These are phyloP conservation scores for Grus americana DNA, from an alignment of 2,113 vertebrate genomes.

Conservation along the genomic window DNA sequence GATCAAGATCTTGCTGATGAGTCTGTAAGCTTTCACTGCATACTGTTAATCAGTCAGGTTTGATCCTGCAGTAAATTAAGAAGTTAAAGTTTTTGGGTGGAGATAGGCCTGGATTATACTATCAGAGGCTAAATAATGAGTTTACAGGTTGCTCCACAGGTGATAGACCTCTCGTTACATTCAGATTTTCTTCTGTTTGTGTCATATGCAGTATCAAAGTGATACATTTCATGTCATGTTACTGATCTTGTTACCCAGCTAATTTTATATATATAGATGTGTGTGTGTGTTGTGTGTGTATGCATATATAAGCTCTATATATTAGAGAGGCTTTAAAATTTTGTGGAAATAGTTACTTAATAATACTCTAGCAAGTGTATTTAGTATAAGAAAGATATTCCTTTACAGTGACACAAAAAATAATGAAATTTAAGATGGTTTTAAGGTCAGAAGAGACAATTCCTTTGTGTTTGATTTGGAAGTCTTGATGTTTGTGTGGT, in stretches of 20 bases:
- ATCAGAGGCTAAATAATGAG: neutral
- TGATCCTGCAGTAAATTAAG: neutral
- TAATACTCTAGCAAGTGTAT: neutral
- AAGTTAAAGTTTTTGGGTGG: neutral
- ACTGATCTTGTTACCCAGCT: neutral
- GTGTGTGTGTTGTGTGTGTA: accelerated
- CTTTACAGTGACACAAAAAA: neutral
- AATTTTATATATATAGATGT: neutral
- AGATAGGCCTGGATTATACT: neutral
- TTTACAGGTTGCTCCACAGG: neutral
- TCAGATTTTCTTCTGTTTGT: accelerated
- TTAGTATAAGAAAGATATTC: neutral
- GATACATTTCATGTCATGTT: neutral
- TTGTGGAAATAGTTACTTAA: neutral
- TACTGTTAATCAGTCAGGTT: accelerated
- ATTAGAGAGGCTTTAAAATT: neutral
- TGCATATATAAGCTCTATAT: accelerated
- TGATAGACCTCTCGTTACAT: neutral
- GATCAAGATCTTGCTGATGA: neutral
- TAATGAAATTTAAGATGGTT: neutral
- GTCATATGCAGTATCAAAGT: neutral
- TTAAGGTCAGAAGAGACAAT: neutral
- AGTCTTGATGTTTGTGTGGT: neutral
- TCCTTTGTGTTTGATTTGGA: neutral
- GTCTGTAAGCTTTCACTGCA: neutral